Conservation (phyloP, 2,888 invertebrate species). For the Cephus pygmeus region DNA sequence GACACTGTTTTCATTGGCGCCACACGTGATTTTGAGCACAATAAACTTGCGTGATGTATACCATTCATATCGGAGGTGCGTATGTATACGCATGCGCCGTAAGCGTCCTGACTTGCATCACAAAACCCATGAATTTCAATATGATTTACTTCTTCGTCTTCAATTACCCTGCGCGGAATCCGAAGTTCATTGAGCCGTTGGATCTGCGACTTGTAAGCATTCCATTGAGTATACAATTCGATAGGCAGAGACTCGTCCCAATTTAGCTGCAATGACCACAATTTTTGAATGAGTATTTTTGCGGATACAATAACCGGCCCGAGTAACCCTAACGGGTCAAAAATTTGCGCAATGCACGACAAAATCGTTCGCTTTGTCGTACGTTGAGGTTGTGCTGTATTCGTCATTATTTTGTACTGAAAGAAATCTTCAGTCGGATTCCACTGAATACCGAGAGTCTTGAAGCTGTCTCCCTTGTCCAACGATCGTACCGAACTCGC, state of each 20-base stretch:
- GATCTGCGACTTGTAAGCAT: not conserved
- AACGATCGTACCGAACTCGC: too few species aligned
- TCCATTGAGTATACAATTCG: not conserved
- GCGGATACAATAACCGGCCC: not conserved
- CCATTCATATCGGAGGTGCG: too few species aligned
- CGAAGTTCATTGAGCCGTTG: not conserved
- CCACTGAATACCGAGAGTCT: too few species aligned
- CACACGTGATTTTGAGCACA: conserved; percentile 15
- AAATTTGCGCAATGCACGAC: not conserved
- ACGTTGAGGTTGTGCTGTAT: too few species aligned
- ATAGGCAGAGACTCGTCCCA: not conserved
- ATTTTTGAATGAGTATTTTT: not conserved
- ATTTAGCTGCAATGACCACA: not conserved
- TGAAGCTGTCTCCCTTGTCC: too few species aligned
- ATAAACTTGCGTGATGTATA: not conserved
- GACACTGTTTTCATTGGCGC: conserved; percentile 15
- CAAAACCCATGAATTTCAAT: not conserved
- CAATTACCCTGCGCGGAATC: conserved; percentile 5
- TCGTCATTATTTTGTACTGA: too few species aligned
- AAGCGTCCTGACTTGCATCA: too few species aligned
- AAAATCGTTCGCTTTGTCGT: not conserved
- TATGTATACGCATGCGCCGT: too few species aligned
- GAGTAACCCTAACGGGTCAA: not conserved
- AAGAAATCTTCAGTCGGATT: too few species aligned
- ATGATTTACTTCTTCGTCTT: too few species aligned